Base-by-base conservation (phyloP, 2,888 invertebrate species). In the Clitarchus hookeri region DNA sequence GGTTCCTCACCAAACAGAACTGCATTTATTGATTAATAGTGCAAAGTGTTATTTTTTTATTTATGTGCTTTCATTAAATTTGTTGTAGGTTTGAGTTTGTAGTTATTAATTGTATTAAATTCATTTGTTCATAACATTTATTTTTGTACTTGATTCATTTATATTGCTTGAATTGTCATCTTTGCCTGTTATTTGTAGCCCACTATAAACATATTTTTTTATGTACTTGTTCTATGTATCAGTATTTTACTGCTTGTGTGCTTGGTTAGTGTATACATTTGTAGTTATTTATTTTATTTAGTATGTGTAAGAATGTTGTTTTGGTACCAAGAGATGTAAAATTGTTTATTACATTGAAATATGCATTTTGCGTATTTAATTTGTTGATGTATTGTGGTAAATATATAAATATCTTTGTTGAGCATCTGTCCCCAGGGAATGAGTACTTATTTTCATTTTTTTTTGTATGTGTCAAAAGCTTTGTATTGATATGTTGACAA, bases 311-410 rank as follows among this genome's bases (percentile, higher is more conserved):
- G 65, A 11, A 65, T 16, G 65, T 65, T 65, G 65, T 65, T 65
- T 65, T 65, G n/a, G 65, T 65, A 23, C 65, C 65, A 65, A n/a
- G 65, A 65, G 65, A 65, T 65, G n/a, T 65, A 65, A 65, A 23
- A 65, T 65, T 53, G 53, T 53, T 53, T 65, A 65, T 65, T 65
- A n/a, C 65, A 65, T 65, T 65, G 8, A 65, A 65, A 65, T 19
- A 65, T 65, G 65, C 65, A 65, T 65, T 65, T n/a, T 16, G 65
- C 65, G 23, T 65, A 65, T 65, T 65, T 65, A 65, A n/a, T 11
- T 65, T 65, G 65, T 65, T 65, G 65, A 65, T 65, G 65, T 65
- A 65, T 65, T 65, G 65, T 65, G 65, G 65, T 65, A 65, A 65
- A 65, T 65, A 65, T 65, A 65, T 65, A n/a, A 65, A 65, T 65